Evolutionary conservation across 1,140 invertebrate genomes (phyloP).

Genomic region (Coptotermes formosanus): DNA sequence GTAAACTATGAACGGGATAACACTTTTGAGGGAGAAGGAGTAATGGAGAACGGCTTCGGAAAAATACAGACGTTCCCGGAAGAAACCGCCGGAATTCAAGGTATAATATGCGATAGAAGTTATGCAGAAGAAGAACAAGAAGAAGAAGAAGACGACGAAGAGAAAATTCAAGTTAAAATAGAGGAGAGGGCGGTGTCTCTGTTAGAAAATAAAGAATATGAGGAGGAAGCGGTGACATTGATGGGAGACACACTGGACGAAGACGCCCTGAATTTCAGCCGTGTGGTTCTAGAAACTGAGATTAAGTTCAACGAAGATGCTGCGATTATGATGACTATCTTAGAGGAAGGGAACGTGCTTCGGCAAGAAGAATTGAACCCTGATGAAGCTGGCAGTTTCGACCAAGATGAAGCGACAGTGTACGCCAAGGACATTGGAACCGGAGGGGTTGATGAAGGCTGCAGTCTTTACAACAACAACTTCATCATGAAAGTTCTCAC

Average conservation of each 20-base stretch:
- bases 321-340: conserved; percentile 75
- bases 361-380: conserved; percentile 41
- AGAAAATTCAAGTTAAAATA: background rate
- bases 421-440: conserved; percentile 38
- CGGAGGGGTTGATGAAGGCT: conserved; percentile 19
- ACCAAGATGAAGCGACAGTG: conserved; percentile 50
- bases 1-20: background rate
- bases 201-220: background rate
- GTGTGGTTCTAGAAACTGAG: conserved; percentile 76
- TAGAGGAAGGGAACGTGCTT: conserved; percentile 59
- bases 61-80: background rate
- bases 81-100: background rate
- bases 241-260: conserved; percentile 28
- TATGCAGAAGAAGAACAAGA: conserved; percentile 20
- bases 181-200: conserved; percentile 41
- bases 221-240: conserved; percentile 24
- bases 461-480: conserved; percentile 30
- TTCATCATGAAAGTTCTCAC: conserved; percentile 52
- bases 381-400: conserved; percentile 46
- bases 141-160: conserved; percentile 12
- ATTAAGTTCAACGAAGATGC: conserved; percentile 74
- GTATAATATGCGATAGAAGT: background rate
- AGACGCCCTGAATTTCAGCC: conserved; percentile 33
- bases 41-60: background rate
- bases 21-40: background rate